These are phyloP conservation scores for Anguilla japonica DNA, from an alignment of 2,113 vertebrate genomes.

Conservation along the genomic window DNA sequence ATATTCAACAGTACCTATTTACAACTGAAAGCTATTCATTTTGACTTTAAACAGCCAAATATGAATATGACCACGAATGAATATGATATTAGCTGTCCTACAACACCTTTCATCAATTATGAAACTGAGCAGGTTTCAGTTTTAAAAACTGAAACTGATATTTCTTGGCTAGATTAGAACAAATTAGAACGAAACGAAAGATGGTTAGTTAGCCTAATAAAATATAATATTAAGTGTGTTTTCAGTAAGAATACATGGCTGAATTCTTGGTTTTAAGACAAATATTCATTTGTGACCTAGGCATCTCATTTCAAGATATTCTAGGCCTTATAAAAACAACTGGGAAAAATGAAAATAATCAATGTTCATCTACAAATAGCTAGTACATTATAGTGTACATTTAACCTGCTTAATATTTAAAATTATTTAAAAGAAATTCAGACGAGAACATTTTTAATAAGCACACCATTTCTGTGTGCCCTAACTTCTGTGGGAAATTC, in stretches of 20 bases:
- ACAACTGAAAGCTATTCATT: slow-evolving; percentile 58
- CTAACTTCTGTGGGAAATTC: slow-evolving; percentile 64
- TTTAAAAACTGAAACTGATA: slow-evolving; percentile 48
- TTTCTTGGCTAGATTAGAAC: slow-evolving; percentile 27
- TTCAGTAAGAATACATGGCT: neutral
- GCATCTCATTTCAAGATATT: neutral
- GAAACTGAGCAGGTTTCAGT: slow-evolving; percentile 53
- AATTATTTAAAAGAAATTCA: neutral
- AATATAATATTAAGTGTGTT: neutral
- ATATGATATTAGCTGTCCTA: slow-evolving; percentile 56
- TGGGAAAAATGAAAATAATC: neutral
- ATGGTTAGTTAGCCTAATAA: neutral
- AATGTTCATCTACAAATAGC: slow-evolving; percentile 11
- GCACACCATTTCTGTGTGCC: neutral
- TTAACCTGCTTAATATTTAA: neutral
- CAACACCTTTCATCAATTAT: slow-evolving; percentile 39
- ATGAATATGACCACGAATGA: slow-evolving; percentile 51
- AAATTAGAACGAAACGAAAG: neutral
- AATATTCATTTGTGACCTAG: neutral
- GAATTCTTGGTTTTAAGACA: neutral
- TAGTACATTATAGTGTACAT: neutral
- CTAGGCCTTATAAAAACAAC: neutral
- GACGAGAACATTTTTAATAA: neutral
- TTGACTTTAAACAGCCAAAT: slow-evolving; percentile 76
- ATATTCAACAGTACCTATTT: slow-evolving; percentile 57